These are phyloP conservation scores for Adineta ricciae DNA, from an alignment of 2,888 invertebrate genomes.

Conservation along the genomic window DNA sequence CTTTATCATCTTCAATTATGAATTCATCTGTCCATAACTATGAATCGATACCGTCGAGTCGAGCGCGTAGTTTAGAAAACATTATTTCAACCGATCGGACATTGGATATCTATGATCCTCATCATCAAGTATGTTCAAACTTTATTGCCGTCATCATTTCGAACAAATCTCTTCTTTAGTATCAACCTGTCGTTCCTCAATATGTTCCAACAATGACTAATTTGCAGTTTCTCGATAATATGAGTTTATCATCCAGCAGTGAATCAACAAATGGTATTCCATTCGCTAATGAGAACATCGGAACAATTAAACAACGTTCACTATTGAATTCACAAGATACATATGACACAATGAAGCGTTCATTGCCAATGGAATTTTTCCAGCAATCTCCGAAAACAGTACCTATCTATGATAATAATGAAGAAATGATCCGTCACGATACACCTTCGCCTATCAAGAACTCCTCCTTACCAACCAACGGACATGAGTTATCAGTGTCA, in stretches of 20 bases:
- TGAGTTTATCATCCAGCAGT: constrained; percentile 58
- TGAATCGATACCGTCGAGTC: not conserved
- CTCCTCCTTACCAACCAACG: not conserved
- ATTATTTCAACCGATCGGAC: not conserved
- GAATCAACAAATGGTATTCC: constrained; percentile 78
- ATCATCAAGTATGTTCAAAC: not conserved
- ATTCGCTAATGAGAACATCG: constrained; percentile 95
- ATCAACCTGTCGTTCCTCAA: not conserved
- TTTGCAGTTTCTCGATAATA: not conserved
- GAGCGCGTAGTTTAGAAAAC: not conserved
- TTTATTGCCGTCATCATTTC: not conserved
- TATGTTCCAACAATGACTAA: not conserved
- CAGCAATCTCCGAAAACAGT: not conserved
- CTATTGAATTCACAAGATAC: not conserved
- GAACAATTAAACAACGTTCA: constrained; percentile 78
- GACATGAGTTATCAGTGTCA: not conserved
- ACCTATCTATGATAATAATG: constrained; percentile 17
- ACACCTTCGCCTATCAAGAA: not conserved
- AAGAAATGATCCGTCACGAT: not conserved
- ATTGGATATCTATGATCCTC: not conserved
- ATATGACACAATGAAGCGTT: constrained; percentile 13
- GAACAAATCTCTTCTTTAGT: not conserved
- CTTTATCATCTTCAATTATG: not conserved
- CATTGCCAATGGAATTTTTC: constrained; percentile 11
- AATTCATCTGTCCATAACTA: not conserved